These are phyloP conservation scores for Oceanodroma leucorhoa DNA, from an alignment of 2,797 vertebrate genomes.

Conservation along the genomic window DNA sequence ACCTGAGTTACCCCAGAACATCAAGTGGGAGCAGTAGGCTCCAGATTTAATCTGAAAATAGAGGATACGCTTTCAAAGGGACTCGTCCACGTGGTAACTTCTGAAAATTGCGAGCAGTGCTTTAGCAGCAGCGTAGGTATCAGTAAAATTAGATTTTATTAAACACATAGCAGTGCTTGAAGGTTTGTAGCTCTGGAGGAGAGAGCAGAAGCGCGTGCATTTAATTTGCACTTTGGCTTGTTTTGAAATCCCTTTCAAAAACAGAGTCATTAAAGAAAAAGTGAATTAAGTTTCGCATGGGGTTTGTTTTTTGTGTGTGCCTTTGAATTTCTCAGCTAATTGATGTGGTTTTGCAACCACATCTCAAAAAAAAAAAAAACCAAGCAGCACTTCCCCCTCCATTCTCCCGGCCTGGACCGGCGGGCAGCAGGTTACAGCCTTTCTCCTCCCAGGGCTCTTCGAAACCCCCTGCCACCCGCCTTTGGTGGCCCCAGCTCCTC, in stretches of 20 bases:
- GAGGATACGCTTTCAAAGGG: rapidly evolving
- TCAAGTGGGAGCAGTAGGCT: background rate
- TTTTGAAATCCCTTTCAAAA: background rate
- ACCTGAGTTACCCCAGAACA: background rate
- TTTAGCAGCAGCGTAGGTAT: background rate
- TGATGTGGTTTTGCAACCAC: background rate
- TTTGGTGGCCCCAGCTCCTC: background rate
- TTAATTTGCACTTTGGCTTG: background rate
- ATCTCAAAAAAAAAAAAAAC: background rate
- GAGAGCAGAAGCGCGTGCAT: rapidly evolving
- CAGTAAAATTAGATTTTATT: background rate
- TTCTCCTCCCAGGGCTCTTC: background rate
- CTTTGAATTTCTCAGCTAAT: background rate
- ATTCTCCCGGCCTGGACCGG: rapidly evolving
- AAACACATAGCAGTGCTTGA: rapidly evolving
- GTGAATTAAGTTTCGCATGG: background rate
- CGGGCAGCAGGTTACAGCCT: background rate
- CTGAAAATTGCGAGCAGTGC: background rate
- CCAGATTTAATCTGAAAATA: background rate
- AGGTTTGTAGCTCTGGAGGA: background rate
- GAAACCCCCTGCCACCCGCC: background rate
- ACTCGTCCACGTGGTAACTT: background rate
- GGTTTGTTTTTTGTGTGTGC: background rate
- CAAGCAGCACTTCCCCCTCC: background rate
- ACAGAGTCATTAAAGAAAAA: background rate